Base-by-base conservation (phyloP, 2,797 vertebrate genomes). In the Trichosurus vulpecula region DNA sequence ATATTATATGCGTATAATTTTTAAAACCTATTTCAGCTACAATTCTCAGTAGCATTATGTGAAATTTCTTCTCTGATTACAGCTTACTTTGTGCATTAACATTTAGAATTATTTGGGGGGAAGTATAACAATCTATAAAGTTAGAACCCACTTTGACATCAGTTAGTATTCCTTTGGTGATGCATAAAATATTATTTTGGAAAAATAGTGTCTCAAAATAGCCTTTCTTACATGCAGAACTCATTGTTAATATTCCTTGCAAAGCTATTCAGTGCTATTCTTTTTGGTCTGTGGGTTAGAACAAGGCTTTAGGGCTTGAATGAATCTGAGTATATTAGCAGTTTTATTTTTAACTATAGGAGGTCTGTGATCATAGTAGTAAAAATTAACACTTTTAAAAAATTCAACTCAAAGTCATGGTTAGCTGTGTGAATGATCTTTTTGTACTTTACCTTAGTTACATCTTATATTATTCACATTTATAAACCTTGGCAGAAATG, bases 331-430 rank as follows among this genome's bases (percentile, higher is more conserved):
- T 97, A 89, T 25, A 2, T 96, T 95, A 55, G 0, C 87, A 87
- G 94, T 74, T 97, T 93, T 25, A n/a, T 92, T 93, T n/a, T 95
- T 92, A 96, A 61, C 95, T 96, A 3, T 51, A 29, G 91, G 90
- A 96, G 95, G 92, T 16, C 41, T 93, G 29, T 91, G 61, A 25
- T 98, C 57, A 51, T 2, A n/a, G 96, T 92, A 54, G 93, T 74
- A 95, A 91, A 94, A 91, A 56, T 16, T 0, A 0, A 5, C 5
- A 52, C 1, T 92, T 92, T 6, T 54, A 0, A 0, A 0, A 0
- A 6, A 61, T 58, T 66, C 5, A 8, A 61, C 58, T 95, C 35
- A 47, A 54, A 41, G 0, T 54, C 92, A 1, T 4, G 0, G 52
- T n/a, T 54, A 81, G 81, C 53, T 54, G 35, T 41, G 66, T 25